Base-by-base conservation (phyloP, 2,888 invertebrate species). In the Leucophenga montana region DNA sequence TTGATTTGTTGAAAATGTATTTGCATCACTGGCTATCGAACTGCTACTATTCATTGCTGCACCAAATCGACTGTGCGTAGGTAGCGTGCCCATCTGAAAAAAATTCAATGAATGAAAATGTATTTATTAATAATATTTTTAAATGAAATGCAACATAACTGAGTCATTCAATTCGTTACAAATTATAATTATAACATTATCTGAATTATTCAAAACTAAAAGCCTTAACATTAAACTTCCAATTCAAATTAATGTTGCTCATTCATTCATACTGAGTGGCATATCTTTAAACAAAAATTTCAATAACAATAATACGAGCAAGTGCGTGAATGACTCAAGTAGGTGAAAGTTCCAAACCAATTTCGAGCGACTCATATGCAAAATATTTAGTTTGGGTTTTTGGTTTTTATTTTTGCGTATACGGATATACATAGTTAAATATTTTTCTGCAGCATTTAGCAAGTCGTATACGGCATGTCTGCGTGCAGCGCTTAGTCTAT, bases 61-160 rank as follows among this genome's bases (percentile, higher is more conserved):
- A 61, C 48, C 39, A 39, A 8, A 8, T 1, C 9, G 39, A n/a
- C 18, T 57, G 77, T 75, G 78, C 73, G n/a, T n/a, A n/a, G 73
- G 74, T 76, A 73, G 77, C 77, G 82, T 80, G 70, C 77, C 85
- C 87, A 86, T 86, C 86, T 86, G 81, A 67, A 59, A 48, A 13
- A 64, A 11, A 27, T 27, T 3, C 27, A 27, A 27, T 27, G 2
- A 27, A 27, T 27, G 27, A 27, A 27, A 27, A 27, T 13, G 16
- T 62, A 66, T 70, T 65, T 57, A 39, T n/a, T n/a, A 22, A 71
- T 44, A 74, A 68, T 61, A 54, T 72, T 18, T 65, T 66, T 46
- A 61, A 53, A 18, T 50, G 44, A 53, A 2, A 14, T 16, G 13
- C 44, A 18, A 14, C 14, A 39, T 57, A 27, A 65, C 53, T 83